A percentile compares a stretch with the other conserved stretches of the same genome.
phyloP scores from a whole-genome alignment of 2,113 vertebrate genomes.

The Antennarius striatus region DNA sequence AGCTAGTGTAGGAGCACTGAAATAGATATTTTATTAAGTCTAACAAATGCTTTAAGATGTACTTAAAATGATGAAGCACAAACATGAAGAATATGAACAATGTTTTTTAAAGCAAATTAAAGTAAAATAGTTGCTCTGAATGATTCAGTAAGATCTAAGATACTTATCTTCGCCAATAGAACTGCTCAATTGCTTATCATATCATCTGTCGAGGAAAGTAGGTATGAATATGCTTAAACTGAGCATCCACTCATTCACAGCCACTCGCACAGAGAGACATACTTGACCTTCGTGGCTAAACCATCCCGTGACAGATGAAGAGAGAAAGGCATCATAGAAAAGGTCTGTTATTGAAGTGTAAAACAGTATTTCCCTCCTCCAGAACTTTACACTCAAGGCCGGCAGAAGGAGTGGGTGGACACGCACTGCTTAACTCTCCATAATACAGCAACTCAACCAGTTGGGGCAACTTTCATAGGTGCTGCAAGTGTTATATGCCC shows the following conservation, averaged over 20 bases:
- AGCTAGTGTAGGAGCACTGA: constrained; percentile 7
- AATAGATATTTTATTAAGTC: constrained; percentile 25
- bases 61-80: constrained; percentile 3
- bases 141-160: constrained; percentile 9
- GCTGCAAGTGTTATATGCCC: constrained; percentile 36
- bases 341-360: constrained; percentile 60
- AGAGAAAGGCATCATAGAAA: constrained; percentile 46
- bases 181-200: constrained; percentile 20
- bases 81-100: neutral
- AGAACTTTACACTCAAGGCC: constrained; percentile 47
- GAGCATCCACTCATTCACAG: constrained; percentile 14
- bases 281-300: constrained; percentile 46
- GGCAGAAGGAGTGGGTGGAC: constrained; percentile 59
- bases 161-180: neutral
- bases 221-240: neutral
- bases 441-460: constrained; percentile 45
- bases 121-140: neutral
- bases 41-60: constrained; percentile 17
- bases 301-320: constrained; percentile 33
- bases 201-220: neutral
- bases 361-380: constrained; percentile 42
- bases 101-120: constrained; percentile 7
- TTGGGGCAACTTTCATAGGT: constrained; percentile 51
- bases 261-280: neutral
- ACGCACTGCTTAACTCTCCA: constrained; percentile 27